Base-by-base conservation (phyloP, 1,140 invertebrate species). In the Drosophila triauraria region DNA sequence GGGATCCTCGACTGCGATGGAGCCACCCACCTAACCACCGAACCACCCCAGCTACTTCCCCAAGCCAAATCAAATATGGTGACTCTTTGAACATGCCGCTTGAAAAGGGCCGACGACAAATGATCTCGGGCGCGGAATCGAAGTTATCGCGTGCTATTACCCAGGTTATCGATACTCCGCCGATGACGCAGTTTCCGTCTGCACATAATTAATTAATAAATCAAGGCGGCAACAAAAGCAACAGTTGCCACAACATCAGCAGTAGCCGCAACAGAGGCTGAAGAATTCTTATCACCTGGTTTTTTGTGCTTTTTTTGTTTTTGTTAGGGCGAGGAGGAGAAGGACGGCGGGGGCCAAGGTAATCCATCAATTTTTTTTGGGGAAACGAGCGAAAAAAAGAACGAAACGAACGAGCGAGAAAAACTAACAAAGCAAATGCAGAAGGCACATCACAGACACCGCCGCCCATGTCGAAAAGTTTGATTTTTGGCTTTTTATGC, bases 401-500 rank as follows among this genome's bases (percentile, higher is more conserved):
- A 56, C 40, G 67, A 65, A 69, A 20, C 67, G 62, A 69, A 69
- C 67, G 67, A 69, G 61, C 69, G 65, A 71, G 65, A 71, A 72
- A 74, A 74, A 74, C 70, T 74, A 80, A 84, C 74, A 86, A 75
- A 71, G 72, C 69, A 81, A 67, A 75, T 81, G 74, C 74, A 88
- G 65, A 68, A 74, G 64, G 65, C 51, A 91, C 90, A 90, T 91
- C 82, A 91, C 80, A 91, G 82, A 72, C 71, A 62, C 90, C 91
- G 90, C 90, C 86, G 61, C 68, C 78, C 83, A 91, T 91, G 82
- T 84, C 82, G 88, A 91, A 91, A 91, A 91, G 82, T 91, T 91
- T 91, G 90, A 91, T 91, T 91, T 91, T 91, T 87, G 90, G 80
- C 85, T 91, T 91, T 91, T 91, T 91, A 91, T 91, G 72, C 91